A percentile compares a stretch with the other conserved stretches of the same genome.
Conservation (phyloP, 2,888 invertebrate species). For the Blomia tropicalis region DNA sequence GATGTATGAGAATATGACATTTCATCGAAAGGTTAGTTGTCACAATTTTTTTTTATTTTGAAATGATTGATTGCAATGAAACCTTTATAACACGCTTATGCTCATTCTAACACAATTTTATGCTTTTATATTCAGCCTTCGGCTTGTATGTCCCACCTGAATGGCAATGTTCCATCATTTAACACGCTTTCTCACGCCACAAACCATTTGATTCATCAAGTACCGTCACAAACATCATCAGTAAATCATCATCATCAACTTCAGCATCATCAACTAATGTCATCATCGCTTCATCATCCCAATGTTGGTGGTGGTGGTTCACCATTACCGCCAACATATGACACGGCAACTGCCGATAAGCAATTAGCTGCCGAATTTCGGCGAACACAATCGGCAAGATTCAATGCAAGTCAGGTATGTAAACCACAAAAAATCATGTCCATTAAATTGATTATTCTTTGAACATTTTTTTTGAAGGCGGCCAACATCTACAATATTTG, state of each 20-base stretch:
- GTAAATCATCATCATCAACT: background rate
- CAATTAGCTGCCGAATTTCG: background rate
- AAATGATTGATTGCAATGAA: background rate
- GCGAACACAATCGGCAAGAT: constrained; percentile 11
- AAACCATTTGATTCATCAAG: too few relatives aligned
- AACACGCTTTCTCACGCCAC: too few relatives aligned
- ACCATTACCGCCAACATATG: constrained; percentile 10
- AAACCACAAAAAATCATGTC: background rate
- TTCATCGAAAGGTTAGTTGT: constrained; percentile 27
- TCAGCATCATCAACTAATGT: background rate
- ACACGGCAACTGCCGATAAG: constrained; percentile 4
- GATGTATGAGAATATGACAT: constrained; percentile 31
- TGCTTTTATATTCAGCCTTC: too few relatives aligned
- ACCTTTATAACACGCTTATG: background rate
- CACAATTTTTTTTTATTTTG: background rate
- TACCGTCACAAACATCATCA: background rate
- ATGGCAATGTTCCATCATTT: constrained; percentile 4
- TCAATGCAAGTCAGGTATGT: background rate
- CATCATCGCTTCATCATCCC: background rate
- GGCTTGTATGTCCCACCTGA: background rate
- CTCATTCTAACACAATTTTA: too few relatives aligned
- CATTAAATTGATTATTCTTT: background rate
- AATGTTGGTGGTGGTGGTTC: background rate
- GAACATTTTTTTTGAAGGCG: background rate
- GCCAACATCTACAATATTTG: constrained; percentile 22